Conservation (phyloP, 2,888 invertebrate genomes). For the Theretra japonica region DNA sequence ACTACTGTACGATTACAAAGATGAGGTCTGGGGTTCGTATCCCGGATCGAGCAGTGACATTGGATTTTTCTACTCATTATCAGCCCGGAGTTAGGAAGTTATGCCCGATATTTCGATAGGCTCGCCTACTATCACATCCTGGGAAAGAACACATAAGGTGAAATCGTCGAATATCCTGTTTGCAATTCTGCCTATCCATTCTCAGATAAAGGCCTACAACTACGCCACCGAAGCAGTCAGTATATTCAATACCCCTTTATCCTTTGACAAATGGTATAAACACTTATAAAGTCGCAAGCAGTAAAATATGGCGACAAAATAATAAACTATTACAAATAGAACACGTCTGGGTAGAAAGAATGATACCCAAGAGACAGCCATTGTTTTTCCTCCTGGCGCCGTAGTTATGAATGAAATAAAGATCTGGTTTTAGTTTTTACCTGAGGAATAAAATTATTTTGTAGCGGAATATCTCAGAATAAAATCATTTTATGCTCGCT, state of each 20-base stretch:
- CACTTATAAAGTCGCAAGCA: neutral
- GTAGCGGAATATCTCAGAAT: neutral
- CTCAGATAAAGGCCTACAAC: no score
- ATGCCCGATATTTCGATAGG: no score
- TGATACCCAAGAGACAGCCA: constrained; percentile 42
- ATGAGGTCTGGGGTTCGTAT: no score
- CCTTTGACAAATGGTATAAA: neutral
- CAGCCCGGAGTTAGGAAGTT: no score
- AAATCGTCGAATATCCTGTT: no score
- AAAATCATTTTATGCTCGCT: neutral
- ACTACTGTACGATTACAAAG: no score
- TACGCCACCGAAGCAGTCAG: no score
- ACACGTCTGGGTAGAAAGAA: constrained; percentile 42
- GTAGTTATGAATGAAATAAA: constrained; percentile 20
- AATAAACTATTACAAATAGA: constrained; percentile 57
- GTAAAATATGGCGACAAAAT: constrained; percentile 42
- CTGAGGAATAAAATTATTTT: neutral
- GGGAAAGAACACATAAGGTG: no score
- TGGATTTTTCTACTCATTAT: no score
- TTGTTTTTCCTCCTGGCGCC: constrained; percentile 13
- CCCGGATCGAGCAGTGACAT: no score
- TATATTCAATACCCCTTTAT: neutral
- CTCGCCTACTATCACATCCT: no score
- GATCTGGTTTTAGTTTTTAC: constrained; percentile 1
- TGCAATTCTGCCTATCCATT: no score